Evolutionary conservation across 2,113 vertebrate species (phyloP), one percentile per base, ranked within the genome.

Genomic region (Psilopsiagon aymara): DNA sequence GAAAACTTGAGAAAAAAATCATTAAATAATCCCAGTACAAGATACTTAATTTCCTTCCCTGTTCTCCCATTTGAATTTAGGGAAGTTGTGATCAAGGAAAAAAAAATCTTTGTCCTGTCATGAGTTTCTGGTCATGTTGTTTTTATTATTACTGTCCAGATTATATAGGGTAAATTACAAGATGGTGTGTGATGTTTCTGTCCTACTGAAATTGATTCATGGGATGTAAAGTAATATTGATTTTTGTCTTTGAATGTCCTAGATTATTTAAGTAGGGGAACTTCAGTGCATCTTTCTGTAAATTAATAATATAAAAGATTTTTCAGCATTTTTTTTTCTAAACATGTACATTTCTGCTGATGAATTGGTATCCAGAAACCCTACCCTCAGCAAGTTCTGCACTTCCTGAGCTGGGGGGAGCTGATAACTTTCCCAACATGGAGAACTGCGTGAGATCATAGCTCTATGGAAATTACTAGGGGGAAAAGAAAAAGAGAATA

Each of bases 171-270:
- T 90, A 39, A 67, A 83, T 43, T 16, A 33, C 1, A 69, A 28
- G n/a, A 43, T 90, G 63, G 46, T 67, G 25, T 86, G 63, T 86
- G 63, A 62, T 31, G 16, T 39, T 81, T 91, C 63, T 85, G 2
- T 63, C 60, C 76, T 94, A 60, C 21, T 92, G 69, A 75, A 86
- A 67, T 51, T 55, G 55, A 81, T 66, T 71, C 13, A 11, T 66
- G 41, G 39, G 7, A 78, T 75, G 35, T 79, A 55, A 91, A 87
- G 33, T 60, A 46, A 10, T 51, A 71, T 55, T 51, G 47, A 47
- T 90, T 94, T 83, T 83, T 93, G 59, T 88, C 59, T 94, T 67
- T 74, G 82, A 57, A 53, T 70, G 17, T 74, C 24, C 44, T 81
- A 46, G 63, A 24, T 77, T 69, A 66, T 90, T 88, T 73, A 74